These are phyloP conservation scores for Bradypodion pumilum DNA, from an alignment of 2,797 vertebrate species.

Conservation along the genomic window DNA sequence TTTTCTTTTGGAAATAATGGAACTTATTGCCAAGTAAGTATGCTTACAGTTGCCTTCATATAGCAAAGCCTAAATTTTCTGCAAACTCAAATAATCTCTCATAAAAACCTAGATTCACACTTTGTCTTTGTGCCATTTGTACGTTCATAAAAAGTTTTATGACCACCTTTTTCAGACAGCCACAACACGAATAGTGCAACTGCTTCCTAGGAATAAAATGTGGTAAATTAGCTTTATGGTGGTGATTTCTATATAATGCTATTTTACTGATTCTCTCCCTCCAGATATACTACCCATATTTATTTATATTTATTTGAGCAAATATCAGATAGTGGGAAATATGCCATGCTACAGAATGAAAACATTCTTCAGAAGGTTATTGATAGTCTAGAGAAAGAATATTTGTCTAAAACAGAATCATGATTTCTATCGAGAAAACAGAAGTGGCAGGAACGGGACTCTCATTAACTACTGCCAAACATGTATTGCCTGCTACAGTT, in stretches of 20 bases:
- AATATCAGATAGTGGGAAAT: background rate
- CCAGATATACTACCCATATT: background rate
- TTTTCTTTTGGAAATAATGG: background rate
- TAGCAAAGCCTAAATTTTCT: constrained; percentile 68
- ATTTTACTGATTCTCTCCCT: constrained; percentile 6
- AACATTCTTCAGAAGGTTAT: constrained; percentile 43
- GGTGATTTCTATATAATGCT: constrained; percentile 36
- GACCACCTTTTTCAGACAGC: constrained; percentile 63
- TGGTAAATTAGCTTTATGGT: constrained; percentile 27
- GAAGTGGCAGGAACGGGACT: background rate
- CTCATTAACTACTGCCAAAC: constrained; percentile 26
- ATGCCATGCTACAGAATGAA: constrained; percentile 15
- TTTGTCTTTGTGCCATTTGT: constrained; percentile 54
- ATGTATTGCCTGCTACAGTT: constrained; percentile 37
- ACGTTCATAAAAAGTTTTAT: constrained; percentile 67
- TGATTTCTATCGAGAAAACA: background rate
- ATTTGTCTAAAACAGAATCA: background rate
- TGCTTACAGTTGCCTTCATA: background rate
- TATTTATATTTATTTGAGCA: constrained; percentile 26
- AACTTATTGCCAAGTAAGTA: background rate
- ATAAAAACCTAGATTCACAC: constrained; percentile 67
- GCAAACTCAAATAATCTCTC: constrained; percentile 52
- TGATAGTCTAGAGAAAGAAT: background rate
- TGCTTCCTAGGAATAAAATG: constrained; percentile 45
- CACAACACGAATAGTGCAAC: constrained; percentile 31